Conservation (phyloP, 2,888 invertebrate species). For the Orthonevra nobilis region DNA sequence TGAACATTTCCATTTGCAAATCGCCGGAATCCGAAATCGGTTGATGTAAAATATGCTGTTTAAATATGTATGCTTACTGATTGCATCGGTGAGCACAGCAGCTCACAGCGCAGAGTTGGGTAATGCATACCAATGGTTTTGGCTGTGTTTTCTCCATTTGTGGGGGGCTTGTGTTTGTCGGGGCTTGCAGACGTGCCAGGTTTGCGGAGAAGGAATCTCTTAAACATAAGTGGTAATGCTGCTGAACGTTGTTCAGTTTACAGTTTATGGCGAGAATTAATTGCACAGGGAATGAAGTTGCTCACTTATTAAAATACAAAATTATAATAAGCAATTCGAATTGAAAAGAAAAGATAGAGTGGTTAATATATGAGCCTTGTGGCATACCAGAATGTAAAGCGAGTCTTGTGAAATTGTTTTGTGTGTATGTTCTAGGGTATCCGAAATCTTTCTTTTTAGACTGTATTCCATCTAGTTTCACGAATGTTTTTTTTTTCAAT, state of each 20-base stretch:
- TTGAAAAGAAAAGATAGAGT: conserved; percentile 10
- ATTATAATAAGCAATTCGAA: conserved; percentile 25
- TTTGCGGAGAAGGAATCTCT: conserved; percentile 44
- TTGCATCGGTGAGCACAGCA: conserved; percentile 67
- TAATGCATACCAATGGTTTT: conserved; percentile 67
- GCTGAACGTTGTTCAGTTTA: conserved; percentile 10
- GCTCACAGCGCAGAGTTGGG: conserved; percentile 43
- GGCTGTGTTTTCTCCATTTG: conserved; percentile 5
- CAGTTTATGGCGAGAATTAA: conserved; percentile 59
- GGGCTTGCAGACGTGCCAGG: conserved; percentile 33
- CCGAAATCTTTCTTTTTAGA: too few species aligned
- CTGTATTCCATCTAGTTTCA: too few species aligned
- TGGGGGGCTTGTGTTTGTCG: too few species aligned
- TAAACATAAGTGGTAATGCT: conserved; percentile 21
- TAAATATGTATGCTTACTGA: conserved; percentile 71
- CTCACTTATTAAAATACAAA: conserved; percentile 54
- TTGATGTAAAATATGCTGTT: conserved; percentile 70
- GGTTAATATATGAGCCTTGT: conserved; percentile 20
- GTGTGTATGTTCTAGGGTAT: too few species aligned
- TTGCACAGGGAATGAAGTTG: conserved; percentile 49
- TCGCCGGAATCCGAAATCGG: conserved; percentile 70
- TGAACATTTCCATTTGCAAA: conserved; percentile 71
- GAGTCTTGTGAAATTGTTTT: too few species aligned
- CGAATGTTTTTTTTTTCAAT: too few species aligned
- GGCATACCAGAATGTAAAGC: conserved; percentile 4